Percentiles rank a stretch among this genome's conserved stretches.
phyloP scores from a whole-genome alignment of 2,113 vertebrate species.

The Stigmatopora nigra region DNA sequence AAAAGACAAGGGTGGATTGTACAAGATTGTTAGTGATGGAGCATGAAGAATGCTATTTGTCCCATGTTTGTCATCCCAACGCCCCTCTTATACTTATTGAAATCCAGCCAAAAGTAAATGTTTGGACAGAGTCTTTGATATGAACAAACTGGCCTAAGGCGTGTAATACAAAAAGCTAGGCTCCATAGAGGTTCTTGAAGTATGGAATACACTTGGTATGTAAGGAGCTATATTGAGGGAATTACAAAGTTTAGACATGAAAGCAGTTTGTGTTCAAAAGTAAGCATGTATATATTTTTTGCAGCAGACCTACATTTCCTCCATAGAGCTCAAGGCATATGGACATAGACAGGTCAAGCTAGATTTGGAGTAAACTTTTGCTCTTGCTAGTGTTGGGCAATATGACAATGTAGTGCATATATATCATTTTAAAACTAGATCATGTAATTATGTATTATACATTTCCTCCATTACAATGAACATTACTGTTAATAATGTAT shows the following conservation, averaged over 20 bases:
- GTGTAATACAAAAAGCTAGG: conserved; percentile 21
- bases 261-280: conserved; percentile 16
- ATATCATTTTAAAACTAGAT: too few species aligned
- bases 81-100: conserved; percentile 18
- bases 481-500: too few species aligned
- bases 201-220: conserved; percentile 33
- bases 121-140: conserved; percentile 32
- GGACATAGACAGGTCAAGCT: conserved; percentile 7
- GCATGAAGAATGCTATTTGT: background rate
- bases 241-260: conserved; percentile 26
- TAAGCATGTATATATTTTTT: conserved; percentile 14
- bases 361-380: background rate
- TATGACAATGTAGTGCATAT: too few species aligned
- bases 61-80: background rate
- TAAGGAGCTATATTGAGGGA: conserved; percentile 27
- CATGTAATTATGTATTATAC: too few species aligned
- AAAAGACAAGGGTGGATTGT: background rate
- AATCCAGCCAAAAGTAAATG: conserved; percentile 31
- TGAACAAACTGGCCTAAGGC: conserved; percentile 12
- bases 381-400: too few species aligned
- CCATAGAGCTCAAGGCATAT: background rate
- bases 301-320: background rate
- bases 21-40: background rate
- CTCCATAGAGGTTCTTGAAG: conserved; percentile 9
- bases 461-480: too few species aligned